Evolutionary conservation across 1,140 invertebrate species (phyloP).

Genomic region (Druon quercuslanigerum): DNA sequence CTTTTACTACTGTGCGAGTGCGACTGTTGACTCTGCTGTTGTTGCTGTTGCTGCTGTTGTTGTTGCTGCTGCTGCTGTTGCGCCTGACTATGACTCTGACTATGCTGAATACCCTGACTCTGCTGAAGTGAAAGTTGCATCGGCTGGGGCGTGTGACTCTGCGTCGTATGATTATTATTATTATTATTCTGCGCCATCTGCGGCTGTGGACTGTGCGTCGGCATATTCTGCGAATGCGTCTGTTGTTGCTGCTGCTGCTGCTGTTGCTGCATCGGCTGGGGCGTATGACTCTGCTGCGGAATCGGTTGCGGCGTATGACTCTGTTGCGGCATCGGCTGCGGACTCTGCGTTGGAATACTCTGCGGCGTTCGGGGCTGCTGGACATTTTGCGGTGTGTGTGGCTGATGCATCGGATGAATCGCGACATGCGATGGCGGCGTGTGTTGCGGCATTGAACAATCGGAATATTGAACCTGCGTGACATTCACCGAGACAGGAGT

Average conservation of each 20-base stretch:
- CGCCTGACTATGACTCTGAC: constrained; percentile 48
- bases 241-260: constrained; percentile 64
- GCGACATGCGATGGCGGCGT: constrained; percentile 60
- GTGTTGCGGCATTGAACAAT: constrained; percentile 69
- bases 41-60: constrained; percentile 64
- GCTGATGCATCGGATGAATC: constrained; percentile 69
- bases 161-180: constrained; percentile 33
- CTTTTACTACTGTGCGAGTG: constrained; percentile 72
- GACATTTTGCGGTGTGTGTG: constrained; percentile 63
- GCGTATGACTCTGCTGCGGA: constrained; percentile 67
- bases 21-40: constrained; percentile 61
- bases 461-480: constrained; percentile 66
- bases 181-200: constrained; percentile 41
- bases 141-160: constrained; percentile 54
- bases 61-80: constrained; percentile 66
- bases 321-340: constrained; percentile 65
- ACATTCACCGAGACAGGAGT: constrained; percentile 65
- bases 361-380: constrained; percentile 70
- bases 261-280: constrained; percentile 65
- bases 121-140: constrained; percentile 46
- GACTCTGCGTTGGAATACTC: constrained; percentile 68
- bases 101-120: neutral
- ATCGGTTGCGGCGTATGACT: constrained; percentile 77
- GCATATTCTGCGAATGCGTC: constrained; percentile 45
- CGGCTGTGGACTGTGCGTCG: constrained; percentile 46